A percentile compares a stretch with the other conserved stretches of the same genome.
phyloP scores from a whole-genome alignment of 2,113 vertebrate species.

The Scatophagus argus region DNA sequence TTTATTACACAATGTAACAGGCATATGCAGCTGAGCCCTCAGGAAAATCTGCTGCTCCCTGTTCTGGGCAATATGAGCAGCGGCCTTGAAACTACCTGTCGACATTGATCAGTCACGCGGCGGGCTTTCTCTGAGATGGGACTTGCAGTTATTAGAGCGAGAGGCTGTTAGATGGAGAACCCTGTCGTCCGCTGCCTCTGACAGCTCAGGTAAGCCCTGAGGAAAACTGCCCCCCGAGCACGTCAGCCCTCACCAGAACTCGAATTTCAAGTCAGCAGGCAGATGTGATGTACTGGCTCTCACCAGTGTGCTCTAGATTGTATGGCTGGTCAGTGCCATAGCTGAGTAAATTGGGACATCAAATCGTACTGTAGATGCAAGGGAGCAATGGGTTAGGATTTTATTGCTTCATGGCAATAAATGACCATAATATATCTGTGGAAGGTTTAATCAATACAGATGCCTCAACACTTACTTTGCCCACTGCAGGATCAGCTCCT shows the following conservation, averaged over 20 bases:
- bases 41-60: slow-evolving; percentile 65
- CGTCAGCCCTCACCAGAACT: slow-evolving; percentile 50
- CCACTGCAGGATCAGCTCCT: not conserved
- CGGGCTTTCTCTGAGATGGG: slow-evolving; percentile 76
- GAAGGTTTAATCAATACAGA: slow-evolving; percentile 1
- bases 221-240: slow-evolving; percentile 60
- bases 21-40: slow-evolving; percentile 70
- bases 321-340: slow-evolving; percentile 21
- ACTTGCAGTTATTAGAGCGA: slow-evolving; percentile 82
- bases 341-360: slow-evolving; percentile 57
- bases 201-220: slow-evolving; percentile 70
- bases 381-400: slow-evolving; percentile 32
- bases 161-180: slow-evolving; percentile 78
- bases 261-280: slow-evolving; percentile 42
- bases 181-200: slow-evolving; percentile 55
- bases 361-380: slow-evolving; percentile 2
- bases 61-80: slow-evolving; percentile 70
- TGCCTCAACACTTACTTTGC: not conserved
- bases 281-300: slow-evolving; percentile 59
- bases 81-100: slow-evolving; percentile 84
- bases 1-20: slow-evolving; percentile 68
- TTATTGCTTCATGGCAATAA: slow-evolving; percentile 33
- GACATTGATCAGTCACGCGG: slow-evolving; percentile 80
- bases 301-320: slow-evolving; percentile 33
- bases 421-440: slow-evolving; percentile 3